Evolutionary conservation across 2,888 invertebrate species (phyloP), one percentile per base, ranked within the genome.

Genomic region (Chironomus riparius): DNA sequence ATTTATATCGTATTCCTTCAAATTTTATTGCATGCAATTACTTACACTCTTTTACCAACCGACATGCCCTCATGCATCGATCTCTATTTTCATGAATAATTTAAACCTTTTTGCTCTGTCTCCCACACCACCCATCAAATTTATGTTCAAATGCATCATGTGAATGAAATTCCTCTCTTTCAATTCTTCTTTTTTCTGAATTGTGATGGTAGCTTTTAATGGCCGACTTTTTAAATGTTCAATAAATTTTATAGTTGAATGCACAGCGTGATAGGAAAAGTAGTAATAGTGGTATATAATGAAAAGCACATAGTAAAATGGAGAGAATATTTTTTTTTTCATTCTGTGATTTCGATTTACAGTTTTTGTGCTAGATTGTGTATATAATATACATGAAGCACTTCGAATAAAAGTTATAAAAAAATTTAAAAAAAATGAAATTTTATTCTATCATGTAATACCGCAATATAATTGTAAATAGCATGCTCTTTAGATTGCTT

Each of bases 61-160:
- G n/a, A n/a, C n/a, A 56, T 15, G 18, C 15, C 56, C n/a, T 56
- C 18, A 15, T 65, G 24, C 65, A 56, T 56, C 56, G 56, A 56
- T 65, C 65, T 65, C 65, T 65, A 24, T 21, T 12, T 38, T 61
- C 62, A 72, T 72, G 72, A 72, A 72, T 72, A 72, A 72, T 72
- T 72, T 72, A 72, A 61, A 50, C 61, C 15, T 13, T 72, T 38
- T 38, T 72, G 12, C 50, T 72, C 21, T 18, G n/a, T 24, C 13
- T 10, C 22, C 24, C 22, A 24, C 21, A 13, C 13, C 18, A 65
- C 24, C 24, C 72, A 72, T 62, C 47, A 62, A 62, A 72, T 72
- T 72, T 72, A 72, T 72, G 72, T 28, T 72, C 22, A n/a, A 62
- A 61, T 50, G 72, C 72, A 72, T 72, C 72, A 72, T 72, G 10